phyloP scores from a whole-genome alignment of 2,888 invertebrate species.

The Adineta ricciae region DNA sequence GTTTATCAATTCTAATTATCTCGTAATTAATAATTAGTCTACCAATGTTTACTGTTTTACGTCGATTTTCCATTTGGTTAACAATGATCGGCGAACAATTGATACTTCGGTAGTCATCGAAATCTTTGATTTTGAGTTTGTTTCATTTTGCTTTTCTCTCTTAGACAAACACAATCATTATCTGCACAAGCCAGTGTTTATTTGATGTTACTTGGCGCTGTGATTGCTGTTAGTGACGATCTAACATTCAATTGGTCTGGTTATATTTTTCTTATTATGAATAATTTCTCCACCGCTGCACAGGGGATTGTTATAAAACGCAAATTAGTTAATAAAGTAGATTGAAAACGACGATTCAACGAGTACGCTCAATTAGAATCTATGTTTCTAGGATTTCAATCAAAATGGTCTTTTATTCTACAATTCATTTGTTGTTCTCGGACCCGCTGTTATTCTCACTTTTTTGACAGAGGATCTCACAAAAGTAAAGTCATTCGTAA shows the following conservation, averaged over 20 bases:
- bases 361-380: too few species aligned
- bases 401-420: constrained; percentile 53
- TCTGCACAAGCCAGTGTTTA: constrained; percentile 77
- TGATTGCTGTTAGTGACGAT: constrained; percentile 72
- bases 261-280: constrained; percentile 77
- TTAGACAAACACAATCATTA: neutral
- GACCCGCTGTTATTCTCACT: constrained; percentile 44
- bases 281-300: constrained; percentile 88
- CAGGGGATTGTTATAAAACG: constrained; percentile 94
- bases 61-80: constrained; percentile 91
- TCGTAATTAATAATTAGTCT: constrained; percentile 55
- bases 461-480: constrained; percentile 45
- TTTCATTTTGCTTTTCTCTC: neutral
- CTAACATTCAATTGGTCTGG: constrained; percentile 81
- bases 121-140: neutral
- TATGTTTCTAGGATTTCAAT: constrained; percentile 56
- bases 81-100: constrained; percentile 87
- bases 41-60: constrained; percentile 91
- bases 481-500: constrained; percentile 37
- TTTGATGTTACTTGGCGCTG: constrained; percentile 87
- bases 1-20: neutral
- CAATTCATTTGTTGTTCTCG: constrained; percentile 52
- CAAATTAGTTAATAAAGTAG: constrained; percentile 57
- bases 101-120: constrained; percentile 59
- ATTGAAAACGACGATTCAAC: neutral